Percentiles rank a stretch among this genome's conserved stretches.
These are phyloP conservation scores for Actinia equina DNA, from an alignment of 64 coral and sea anemone species.

Conservation along the genomic window DNA sequence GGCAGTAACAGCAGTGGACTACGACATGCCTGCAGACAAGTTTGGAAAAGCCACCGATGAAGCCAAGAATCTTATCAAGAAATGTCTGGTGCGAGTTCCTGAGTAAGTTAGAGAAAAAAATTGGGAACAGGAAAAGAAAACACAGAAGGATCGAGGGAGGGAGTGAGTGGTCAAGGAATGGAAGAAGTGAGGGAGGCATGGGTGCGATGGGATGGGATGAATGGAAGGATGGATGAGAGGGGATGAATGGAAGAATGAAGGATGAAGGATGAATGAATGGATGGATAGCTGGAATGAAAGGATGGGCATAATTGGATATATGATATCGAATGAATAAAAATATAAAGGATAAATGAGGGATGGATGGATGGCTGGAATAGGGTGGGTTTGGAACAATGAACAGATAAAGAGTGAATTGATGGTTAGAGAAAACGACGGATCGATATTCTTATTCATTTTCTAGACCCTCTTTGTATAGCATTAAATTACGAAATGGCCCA, in stretches of 20 bases:
- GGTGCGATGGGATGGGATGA: too few relatives aligned
- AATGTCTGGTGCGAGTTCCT: slow-evolving; percentile 28
- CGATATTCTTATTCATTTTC: too few relatives aligned
- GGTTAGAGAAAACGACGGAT: too few relatives aligned
- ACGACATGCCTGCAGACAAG: slow-evolving; percentile 17
- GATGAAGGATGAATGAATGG: neutral
- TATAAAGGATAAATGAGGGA: neutral
- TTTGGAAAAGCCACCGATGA: slow-evolving; percentile 53
- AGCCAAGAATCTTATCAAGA: slow-evolving; percentile 46
- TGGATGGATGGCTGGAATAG: neutral
- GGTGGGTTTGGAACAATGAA: too few relatives aligned
- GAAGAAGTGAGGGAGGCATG: too few relatives aligned
- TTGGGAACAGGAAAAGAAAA: neutral
- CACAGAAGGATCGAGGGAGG: neutral
- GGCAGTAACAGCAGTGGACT: slow-evolving; percentile 29
- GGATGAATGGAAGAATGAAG: too few relatives aligned
- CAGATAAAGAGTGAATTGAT: too few relatives aligned
- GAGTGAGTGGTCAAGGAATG: too few relatives aligned
- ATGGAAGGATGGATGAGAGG: neutral
- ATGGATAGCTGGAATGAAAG: too few relatives aligned
- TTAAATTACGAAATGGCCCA: too few relatives aligned
- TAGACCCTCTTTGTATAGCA: too few relatives aligned
- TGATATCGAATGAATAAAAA: neutral
- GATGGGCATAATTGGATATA: too few relatives aligned
- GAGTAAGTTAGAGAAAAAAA: slow-evolving; percentile 38